Conservation (phyloP, 2,113 vertebrate species). For the Echinops telfairi region DNA sequence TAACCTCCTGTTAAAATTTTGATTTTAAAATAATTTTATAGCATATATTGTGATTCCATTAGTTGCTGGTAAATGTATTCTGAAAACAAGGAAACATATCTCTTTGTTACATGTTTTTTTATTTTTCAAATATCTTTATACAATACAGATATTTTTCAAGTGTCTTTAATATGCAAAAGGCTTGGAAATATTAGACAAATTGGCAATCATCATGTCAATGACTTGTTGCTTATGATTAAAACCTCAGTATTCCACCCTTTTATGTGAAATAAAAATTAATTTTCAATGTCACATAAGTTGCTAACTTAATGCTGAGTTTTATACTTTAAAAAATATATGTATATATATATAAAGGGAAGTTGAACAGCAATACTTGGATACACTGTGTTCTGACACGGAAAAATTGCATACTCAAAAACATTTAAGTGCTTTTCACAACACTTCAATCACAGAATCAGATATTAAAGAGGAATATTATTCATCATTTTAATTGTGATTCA, state of each 20-base stretch:
- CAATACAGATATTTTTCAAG: not conserved
- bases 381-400: not conserved
- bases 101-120: not conserved
- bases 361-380: constrained; percentile 25
- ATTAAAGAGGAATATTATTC: not conserved
- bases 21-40: too few relatives aligned
- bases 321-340: not conserved
- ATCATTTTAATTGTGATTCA: constrained; percentile 23
- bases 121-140: not conserved
- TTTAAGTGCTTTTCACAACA: not conserved
- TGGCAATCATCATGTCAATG: not conserved
- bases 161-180: constrained; percentile 1
- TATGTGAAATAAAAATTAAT: not conserved
- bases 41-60: too few relatives aligned
- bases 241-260: not conserved
- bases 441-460: not conserved
- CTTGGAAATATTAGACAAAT: not conserved
- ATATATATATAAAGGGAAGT: not conserved
- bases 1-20: not conserved
- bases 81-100: too few relatives aligned
- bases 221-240: constrained; percentile 43
- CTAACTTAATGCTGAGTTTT: not conserved
- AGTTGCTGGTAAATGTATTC: too few relatives aligned
- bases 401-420: constrained; percentile 19
- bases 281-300: constrained; percentile 13